phyloP scores from a whole-genome alignment of 2,888 invertebrate species.

The Neoitamus cyanurus region DNA sequence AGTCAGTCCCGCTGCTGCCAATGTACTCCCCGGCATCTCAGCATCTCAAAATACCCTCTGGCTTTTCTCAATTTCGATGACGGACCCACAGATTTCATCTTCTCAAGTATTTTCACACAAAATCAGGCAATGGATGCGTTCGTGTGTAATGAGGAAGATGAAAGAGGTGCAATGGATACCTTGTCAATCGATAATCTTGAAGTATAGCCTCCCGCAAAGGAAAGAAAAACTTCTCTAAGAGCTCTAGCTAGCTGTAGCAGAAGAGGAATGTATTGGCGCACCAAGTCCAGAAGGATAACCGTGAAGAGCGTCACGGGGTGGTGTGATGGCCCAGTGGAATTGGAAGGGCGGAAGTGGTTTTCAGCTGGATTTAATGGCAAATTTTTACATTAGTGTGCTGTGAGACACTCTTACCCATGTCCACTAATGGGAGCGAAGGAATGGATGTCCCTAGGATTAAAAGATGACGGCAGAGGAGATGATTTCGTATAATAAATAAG shows the following conservation, averaged over 20 bases:
- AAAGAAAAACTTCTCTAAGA: not conserved
- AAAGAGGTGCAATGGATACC: slow-evolving; percentile 13
- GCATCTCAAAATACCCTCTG: not conserved
- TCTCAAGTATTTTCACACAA: not conserved
- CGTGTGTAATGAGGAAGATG: slow-evolving; percentile 36
- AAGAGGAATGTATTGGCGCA: not conserved
- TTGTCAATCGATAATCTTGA: slow-evolving; percentile 13
- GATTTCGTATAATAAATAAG: slow-evolving; percentile 42
- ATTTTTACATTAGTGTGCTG: not conserved
- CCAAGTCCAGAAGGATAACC: not conserved
- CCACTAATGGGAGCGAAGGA: not conserved
- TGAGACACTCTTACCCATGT: not conserved
- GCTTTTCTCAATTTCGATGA: not conserved
- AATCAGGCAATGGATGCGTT: slow-evolving; percentile 24
- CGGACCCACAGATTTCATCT: slow-evolving; percentile 5
- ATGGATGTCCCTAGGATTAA: slow-evolving; percentile 13
- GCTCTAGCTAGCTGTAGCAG: not conserved
- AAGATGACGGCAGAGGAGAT: slow-evolving; percentile 25
- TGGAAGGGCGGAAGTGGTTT: slow-evolving; percentile 5
- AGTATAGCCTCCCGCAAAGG: not conserved
- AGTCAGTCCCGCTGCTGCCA: not conserved
- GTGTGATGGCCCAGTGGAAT: not conserved
- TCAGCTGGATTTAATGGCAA: slow-evolving; percentile 5
- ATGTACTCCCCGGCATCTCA: not conserved
- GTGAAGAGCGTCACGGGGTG: not conserved